A percentile compares a stretch with the other conserved stretches of the same genome.
phyloP scores from a whole-genome alignment of 2,797 vertebrate species.

The Dendrocincla tyrannina region DNA sequence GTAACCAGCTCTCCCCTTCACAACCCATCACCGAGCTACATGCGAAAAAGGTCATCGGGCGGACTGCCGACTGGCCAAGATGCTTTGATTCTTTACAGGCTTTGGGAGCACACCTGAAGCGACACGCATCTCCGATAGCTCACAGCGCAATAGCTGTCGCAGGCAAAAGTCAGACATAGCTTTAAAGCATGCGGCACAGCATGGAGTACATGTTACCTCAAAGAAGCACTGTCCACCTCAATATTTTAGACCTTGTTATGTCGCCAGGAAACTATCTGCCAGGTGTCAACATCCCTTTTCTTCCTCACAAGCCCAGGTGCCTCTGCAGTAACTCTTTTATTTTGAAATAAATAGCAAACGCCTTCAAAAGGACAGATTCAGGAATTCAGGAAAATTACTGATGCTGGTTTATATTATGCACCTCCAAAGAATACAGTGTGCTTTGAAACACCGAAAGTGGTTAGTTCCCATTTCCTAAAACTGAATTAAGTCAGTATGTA shows the following conservation, averaged over 20 bases:
- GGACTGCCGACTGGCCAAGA: conserved; percentile 80
- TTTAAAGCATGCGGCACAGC: conserved; percentile 72
- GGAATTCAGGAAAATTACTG: background rate
- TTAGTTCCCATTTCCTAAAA: conserved; percentile 20
- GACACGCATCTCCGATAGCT: conserved; percentile 75
- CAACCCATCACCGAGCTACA: conserved; percentile 82
- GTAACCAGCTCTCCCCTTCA: conserved; percentile 91
- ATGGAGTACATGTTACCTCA: conserved; percentile 74
- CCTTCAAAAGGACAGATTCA: conserved; percentile 20
- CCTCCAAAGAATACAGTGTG: background rate
- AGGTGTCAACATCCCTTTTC: conserved; percentile 76
- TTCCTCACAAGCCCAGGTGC: conserved; percentile 37
- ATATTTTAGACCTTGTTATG: conserved; percentile 72
- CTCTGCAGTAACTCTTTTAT: conserved; percentile 1
- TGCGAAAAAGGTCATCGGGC: conserved; percentile 87
- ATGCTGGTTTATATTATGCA: background rate
- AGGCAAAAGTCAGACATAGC: conserved; percentile 79
- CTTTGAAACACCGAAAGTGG: background rate
- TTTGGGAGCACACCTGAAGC: conserved; percentile 86
- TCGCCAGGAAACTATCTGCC: conserved; percentile 78
- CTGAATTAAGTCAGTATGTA: background rate
- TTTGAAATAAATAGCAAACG: conserved; percentile 43
- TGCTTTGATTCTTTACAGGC: conserved; percentile 75
- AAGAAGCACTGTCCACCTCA: conserved; percentile 74
- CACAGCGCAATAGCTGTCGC: conserved; percentile 77